Percentiles rank a stretch among this genome's conserved stretches.
Evolutionary conservation across 2,888 invertebrate species (phyloP).

Genomic region (Cetonia aurata): DNA sequence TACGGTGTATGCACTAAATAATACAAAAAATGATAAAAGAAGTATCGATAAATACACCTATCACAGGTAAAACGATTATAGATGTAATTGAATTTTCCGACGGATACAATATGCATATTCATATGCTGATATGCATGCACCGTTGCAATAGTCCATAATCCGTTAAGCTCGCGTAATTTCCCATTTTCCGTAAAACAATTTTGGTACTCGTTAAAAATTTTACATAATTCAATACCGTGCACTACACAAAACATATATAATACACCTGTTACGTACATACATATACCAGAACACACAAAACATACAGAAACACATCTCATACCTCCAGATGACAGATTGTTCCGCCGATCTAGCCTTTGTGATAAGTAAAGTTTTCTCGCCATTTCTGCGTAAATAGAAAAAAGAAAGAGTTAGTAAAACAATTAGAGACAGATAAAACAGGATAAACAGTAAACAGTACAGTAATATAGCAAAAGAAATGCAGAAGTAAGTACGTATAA

Average conservation of each 20-base stretch:
- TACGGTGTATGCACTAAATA: too few relatives aligned
- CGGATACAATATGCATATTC: neutral
- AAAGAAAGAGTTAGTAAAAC: constrained; percentile 52
- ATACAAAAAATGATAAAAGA: too few relatives aligned
- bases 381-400: constrained; percentile 64
- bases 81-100: neutral
- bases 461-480: neutral
- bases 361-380: constrained; percentile 67
- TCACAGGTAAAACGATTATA: too few relatives aligned
- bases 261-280: neutral
- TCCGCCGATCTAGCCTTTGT: constrained; percentile 68
- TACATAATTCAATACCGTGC: constrained; percentile 32
- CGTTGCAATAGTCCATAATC: neutral
- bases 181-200: constrained; percentile 23
- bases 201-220: constrained; percentile 26
- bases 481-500: too few relatives aligned
- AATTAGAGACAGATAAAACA: constrained; percentile 15
- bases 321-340: constrained; percentile 67
- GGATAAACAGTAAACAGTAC: constrained; percentile 6
- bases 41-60: too few relatives aligned
- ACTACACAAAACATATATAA: constrained; percentile 11
- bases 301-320: constrained; percentile 51
- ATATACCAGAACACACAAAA: constrained; percentile 31
- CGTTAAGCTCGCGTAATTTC: constrained; percentile 4
- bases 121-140: neutral